These are phyloP conservation scores for Percina caprodes DNA, from an alignment of 2,113 vertebrate species.

Conservation along the genomic window DNA sequence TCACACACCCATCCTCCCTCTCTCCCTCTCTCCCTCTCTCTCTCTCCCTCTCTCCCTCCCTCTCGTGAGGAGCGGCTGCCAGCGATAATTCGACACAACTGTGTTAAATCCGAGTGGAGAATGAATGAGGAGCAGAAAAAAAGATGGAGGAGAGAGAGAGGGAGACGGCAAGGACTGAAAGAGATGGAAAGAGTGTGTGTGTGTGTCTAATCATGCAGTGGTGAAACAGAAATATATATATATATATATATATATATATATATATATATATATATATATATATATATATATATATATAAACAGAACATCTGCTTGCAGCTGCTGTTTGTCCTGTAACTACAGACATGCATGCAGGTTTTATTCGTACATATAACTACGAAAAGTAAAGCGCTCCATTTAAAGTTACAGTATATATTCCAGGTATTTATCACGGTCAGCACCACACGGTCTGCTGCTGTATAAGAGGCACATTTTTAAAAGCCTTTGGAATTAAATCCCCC, in stretches of 20 bases:
- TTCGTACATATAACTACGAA: not conserved
- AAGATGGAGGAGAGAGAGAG: not conserved
- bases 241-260: not conserved
- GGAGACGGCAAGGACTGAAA: no score
- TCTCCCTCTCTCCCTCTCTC: no score
- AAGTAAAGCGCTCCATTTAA: no score
- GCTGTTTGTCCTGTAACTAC: conserved; percentile 2
- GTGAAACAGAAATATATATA: no score
- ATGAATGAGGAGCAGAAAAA: conserved; percentile 55
- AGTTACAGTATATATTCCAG: no score
- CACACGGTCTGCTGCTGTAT: rapidly evolving
- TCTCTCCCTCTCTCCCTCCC: no score
- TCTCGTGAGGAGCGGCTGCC: conserved; percentile 54
- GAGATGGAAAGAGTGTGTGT: not conserved
- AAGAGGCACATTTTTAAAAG: rapidly evolving
- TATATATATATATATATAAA: not conserved
- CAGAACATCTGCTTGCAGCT: conserved; percentile 33
- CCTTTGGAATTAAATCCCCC: rapidly evolving
- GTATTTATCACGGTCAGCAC: no score
- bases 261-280: no score
- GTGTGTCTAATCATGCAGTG: not conserved
- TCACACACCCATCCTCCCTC: conserved; percentile 22
- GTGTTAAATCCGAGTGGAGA: conserved; percentile 56
- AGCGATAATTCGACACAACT: conserved; percentile 67
- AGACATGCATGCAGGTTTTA: not conserved